phyloP scores from a whole-genome alignment of 2,888 invertebrate species.

The Dynastes maya region DNA sequence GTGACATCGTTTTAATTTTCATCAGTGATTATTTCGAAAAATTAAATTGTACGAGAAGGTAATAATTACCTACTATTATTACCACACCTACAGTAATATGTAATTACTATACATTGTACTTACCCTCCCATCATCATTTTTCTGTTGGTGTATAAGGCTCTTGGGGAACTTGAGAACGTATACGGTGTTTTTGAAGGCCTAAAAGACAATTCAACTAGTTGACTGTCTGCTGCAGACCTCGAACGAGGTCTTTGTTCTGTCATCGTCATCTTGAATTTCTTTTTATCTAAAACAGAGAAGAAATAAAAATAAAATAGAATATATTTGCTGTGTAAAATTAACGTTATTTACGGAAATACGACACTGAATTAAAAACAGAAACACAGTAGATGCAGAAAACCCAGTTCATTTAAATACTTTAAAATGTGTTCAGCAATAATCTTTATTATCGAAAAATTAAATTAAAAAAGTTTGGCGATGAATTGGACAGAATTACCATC shows the following conservation, averaged over 20 bases:
- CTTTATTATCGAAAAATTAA: no score
- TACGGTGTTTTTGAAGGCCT: slow-evolving; percentile 67
- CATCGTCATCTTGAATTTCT: slow-evolving; percentile 56
- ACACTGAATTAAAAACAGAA: no score
- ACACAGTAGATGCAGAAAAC: no score
- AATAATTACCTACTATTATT: background rate
- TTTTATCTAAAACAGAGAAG: slow-evolving; percentile 31
- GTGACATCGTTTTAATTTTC: no score
- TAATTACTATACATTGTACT: slow-evolving; percentile 52
- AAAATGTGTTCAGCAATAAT: no score
- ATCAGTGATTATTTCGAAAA: no score
- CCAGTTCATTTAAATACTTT: no score
- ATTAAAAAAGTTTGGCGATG: no score
- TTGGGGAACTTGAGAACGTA: slow-evolving; percentile 77
- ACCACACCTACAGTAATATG: background rate
- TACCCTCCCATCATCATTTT: slow-evolving; percentile 70
- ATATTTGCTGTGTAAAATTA: no score
- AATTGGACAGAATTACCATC: no score
- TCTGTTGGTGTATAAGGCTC: slow-evolving; percentile 75
- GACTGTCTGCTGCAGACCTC: slow-evolving; percentile 36
- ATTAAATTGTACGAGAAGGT: no score
- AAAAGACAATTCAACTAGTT: slow-evolving; percentile 44
- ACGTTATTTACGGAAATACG: no score
- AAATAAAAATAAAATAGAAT: background rate
- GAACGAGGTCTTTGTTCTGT: slow-evolving; percentile 49